These are phyloP conservation scores for Epinephelus awoara DNA, from an alignment of 2,797 vertebrate genomes.

Conservation along the genomic window DNA sequence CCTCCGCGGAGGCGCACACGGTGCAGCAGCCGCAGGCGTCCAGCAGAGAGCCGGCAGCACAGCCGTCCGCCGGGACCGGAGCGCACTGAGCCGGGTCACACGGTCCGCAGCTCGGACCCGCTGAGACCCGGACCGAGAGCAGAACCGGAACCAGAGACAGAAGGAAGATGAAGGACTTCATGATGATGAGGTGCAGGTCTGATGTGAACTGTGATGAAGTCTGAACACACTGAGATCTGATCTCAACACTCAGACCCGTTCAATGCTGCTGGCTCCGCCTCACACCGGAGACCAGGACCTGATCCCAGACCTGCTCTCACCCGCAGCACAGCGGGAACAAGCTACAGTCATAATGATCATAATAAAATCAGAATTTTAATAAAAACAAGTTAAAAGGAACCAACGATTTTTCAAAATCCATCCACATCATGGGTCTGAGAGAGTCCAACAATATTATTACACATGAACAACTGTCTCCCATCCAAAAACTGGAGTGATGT, in stretches of 20 bases:
- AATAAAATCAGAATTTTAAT: too few species aligned
- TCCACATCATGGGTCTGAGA: too few species aligned
- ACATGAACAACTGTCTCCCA: too few species aligned
- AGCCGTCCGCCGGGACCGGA: constrained; percentile 84
- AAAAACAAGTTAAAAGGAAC: too few species aligned
- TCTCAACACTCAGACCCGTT: neutral
- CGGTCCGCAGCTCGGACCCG: constrained; percentile 71
- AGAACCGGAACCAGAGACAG: constrained; percentile 39
- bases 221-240: neutral
- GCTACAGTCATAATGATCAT: too few species aligned
- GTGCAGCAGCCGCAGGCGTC: constrained; percentile 90
- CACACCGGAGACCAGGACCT: neutral
- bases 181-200: neutral
- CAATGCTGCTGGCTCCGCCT: constrained; percentile 42
- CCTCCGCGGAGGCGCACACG: constrained; percentile 87
- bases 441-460: too few species aligned
- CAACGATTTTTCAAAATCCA: too few species aligned
- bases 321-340: neutral
- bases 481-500: too few species aligned
- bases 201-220: neutral
- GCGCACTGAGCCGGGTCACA: constrained; percentile 84
- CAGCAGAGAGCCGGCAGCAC: constrained; percentile 80
- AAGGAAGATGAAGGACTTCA: constrained; percentile 39
- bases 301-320: constrained; percentile 11
- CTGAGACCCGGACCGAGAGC: constrained; percentile 33